Evolutionary conservation across 1,140 invertebrate genomes (phyloP).

Genomic region (Cheumatopsyche charites): DNA sequence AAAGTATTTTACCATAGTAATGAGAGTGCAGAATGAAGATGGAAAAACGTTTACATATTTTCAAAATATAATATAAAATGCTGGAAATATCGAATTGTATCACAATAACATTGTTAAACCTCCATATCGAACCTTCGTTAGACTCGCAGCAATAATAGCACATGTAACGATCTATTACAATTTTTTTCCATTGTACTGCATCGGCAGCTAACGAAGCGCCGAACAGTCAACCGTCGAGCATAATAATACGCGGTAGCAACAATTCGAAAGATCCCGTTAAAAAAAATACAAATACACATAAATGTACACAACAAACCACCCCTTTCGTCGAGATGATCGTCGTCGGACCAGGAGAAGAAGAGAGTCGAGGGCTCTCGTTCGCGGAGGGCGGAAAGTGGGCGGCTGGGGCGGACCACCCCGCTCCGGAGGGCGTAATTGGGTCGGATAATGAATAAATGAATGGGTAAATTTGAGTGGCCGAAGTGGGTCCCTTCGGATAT

Average conservation of each 20-base stretch:
- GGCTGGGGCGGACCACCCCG: slow-evolving; percentile 18
- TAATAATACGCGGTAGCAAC: not conserved
- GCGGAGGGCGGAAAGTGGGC: slow-evolving; percentile 33
- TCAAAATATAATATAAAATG: no score
- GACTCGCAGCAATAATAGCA: no score
- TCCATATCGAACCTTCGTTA: no score
- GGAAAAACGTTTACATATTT: no score
- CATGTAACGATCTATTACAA: no score
- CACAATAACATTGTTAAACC: no score
- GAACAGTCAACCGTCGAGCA: not conserved
- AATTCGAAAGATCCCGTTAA: not conserved
- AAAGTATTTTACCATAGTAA: no score
- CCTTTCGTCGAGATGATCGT: slow-evolving; percentile 18
- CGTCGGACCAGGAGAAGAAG: slow-evolving; percentile 12
- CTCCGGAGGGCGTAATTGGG: slow-evolving; percentile 46
- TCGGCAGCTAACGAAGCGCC: not conserved
- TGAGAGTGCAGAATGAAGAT: no score
- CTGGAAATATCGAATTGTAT: no score
- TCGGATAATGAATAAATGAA: slow-evolving; percentile 48
- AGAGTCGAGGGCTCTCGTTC: slow-evolving; percentile 15
- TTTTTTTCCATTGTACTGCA: no score
- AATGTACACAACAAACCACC: not conserved
- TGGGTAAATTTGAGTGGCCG: slow-evolving; percentile 45
- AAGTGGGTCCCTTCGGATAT: slow-evolving; percentile 39
- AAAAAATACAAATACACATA: no score